Evolutionary conservation across 2,888 invertebrate genomes (phyloP), one percentile per base, ranked within the genome.

Genomic region (Plebejus anna): DNA sequence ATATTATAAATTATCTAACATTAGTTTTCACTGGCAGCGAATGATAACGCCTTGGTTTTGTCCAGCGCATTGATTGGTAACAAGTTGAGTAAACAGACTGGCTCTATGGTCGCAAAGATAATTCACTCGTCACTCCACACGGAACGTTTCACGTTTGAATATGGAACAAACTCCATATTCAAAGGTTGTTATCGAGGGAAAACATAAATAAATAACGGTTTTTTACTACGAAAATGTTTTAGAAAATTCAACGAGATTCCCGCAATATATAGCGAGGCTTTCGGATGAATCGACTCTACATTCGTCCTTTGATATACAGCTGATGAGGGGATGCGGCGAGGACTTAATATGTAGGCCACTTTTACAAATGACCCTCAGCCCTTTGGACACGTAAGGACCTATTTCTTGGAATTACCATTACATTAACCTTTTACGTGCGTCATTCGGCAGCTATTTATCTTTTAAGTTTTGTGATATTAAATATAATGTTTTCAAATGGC

Each of bases 321-420:
- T 94, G 70, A 89, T 94, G 0, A 88, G 91, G 70, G 95, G 94
- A 77, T 95, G 95, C 81, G 95, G 95, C 0, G 87, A 90, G 16
- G 95, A 95, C 78, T 85, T 94, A 61, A 88, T 94, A 76, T 94
- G 95, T 82, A 89, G 86, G 9, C 94, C 95, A 0, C 89, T 92
- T 84, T 83, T 95, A 4, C 83, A 83, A 1, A 84, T 95, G 83
- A 83, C 82, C 0, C 81, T 94, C 32, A 82, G 88, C 75, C 78
- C 89, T 75, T 79, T 91, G 77, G 83, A 86, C 75, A 84, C 85
- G 94, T 91, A 83, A 82, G 87, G 38, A 51, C 13, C 51, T 36
- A 76, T 28, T 59, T 38, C 22, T 57, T 22, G 36, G n/a, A 7
- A 59, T 42, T 59, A 59, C 59, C 28, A 51, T 51, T 66, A 42